A percentile compares a stretch with the other conserved stretches of the same genome.
Conservation (phyloP, 2,113 vertebrate species). For the Raphicerus campestris region DNA sequence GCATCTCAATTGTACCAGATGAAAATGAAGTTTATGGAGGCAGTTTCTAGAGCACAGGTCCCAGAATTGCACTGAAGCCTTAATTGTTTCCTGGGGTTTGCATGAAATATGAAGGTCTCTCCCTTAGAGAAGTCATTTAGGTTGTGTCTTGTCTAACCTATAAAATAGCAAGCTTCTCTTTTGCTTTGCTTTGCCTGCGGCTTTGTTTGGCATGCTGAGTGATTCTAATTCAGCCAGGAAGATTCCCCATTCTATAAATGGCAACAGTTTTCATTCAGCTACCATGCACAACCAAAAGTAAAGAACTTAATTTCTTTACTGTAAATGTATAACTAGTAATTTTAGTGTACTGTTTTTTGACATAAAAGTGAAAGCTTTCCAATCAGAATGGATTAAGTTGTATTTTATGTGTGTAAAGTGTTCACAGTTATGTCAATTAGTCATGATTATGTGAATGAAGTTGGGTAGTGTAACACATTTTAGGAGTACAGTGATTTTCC, state of each 20-base stretch:
- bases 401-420: conserved; percentile 32
- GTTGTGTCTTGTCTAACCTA: conserved; percentile 8
- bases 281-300: not conserved
- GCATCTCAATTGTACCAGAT: not conserved
- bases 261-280: conserved; percentile 24
- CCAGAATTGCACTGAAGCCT: conserved; percentile 44
- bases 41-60: conserved; percentile 38
- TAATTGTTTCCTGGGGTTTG: conserved; percentile 63
- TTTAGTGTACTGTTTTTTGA: conserved; percentile 15
- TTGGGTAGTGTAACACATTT: not conserved
- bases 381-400: conserved; percentile 36
- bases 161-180: conserved; percentile 14
- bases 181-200: conserved; percentile 43
- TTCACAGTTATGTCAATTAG: conserved; percentile 48
- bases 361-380: conserved; percentile 27
- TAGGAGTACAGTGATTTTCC: conserved; percentile 28
- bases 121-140: conserved; percentile 39
- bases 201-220: conserved; percentile 41
- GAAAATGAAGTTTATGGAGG: conserved; percentile 34
- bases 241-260: not conserved
- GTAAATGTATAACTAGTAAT: conserved; percentile 11
- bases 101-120: conserved; percentile 41
- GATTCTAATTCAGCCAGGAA: conserved; percentile 33
- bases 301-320: conserved; percentile 43
- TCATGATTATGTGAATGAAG: not conserved